Evolutionary conservation across 2,113 vertebrate species (phyloP).

Genomic region (Triplophysa dalaica): DNA sequence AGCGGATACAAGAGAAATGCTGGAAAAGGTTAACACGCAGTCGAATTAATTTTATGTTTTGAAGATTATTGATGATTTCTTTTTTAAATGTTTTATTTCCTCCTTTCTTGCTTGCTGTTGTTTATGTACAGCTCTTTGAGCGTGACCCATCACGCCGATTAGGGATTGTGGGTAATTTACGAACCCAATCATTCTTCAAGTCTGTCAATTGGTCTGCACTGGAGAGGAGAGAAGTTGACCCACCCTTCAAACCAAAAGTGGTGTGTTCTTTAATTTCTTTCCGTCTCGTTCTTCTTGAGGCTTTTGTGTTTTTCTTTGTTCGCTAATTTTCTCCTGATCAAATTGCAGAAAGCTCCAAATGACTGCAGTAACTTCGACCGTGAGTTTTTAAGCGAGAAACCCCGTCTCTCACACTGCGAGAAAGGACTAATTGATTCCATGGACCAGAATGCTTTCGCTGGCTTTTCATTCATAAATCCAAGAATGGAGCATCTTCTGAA

Average conservation of each 20-base stretch:
- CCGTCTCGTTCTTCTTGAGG: neutral
- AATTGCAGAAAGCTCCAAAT: conserved; percentile 83
- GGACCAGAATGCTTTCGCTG: conserved; percentile 89
- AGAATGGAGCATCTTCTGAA: conserved; percentile 86
- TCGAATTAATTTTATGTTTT: neutral
- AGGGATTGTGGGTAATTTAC: conserved; percentile 86
- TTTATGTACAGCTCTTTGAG: conserved; percentile 85
- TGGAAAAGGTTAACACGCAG: conserved; percentile 80
- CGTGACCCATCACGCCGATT: conserved; percentile 84
- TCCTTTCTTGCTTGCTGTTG: conserved; percentile 26
- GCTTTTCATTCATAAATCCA: conserved; percentile 94
- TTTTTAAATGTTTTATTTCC: neutral
- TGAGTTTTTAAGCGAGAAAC: conserved; percentile 95
- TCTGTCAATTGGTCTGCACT: conserved; percentile 86
- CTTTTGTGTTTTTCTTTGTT: neutral
- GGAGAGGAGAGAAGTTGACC: conserved; percentile 82
- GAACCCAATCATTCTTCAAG: conserved; percentile 87
- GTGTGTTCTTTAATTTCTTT: conserved; percentile 66
- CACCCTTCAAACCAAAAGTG: conserved; percentile 97
- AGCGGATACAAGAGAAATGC: conserved; percentile 86
- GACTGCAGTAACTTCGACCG: conserved; percentile 97
- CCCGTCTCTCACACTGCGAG: conserved; percentile 88
- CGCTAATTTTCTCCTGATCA: neutral
- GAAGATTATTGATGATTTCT: neutral
- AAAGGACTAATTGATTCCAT: conserved; percentile 98